These are phyloP conservation scores for Orussus abietinus DNA, from an alignment of 1,140 invertebrate genomes.

Conservation along the genomic window DNA sequence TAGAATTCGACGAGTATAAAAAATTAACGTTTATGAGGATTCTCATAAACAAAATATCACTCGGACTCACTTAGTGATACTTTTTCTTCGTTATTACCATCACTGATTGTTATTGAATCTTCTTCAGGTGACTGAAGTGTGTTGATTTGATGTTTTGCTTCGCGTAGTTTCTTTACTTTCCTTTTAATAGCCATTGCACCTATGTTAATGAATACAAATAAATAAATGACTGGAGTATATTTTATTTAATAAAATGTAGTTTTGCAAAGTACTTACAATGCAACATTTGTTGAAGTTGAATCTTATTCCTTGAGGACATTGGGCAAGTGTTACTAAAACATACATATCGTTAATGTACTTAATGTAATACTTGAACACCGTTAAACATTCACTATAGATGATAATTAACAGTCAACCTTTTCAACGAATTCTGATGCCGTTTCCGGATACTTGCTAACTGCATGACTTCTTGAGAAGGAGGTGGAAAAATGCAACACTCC, in stretches of 20 bases:
- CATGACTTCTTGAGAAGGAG: constrained; percentile 29
- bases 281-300: constrained; percentile 29
- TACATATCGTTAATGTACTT: constrained; percentile 10
- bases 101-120: too few species aligned
- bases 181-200: constrained; percentile 35
- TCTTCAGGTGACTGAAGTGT: too few species aligned
- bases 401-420: constrained; percentile 18
- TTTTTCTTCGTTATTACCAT: too few species aligned
- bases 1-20: too few species aligned
- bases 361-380: constrained; percentile 1
- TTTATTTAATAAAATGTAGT: constrained; percentile 1
- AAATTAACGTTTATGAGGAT: too few species aligned
- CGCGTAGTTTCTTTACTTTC: constrained; percentile 28
- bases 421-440: constrained; percentile 25
- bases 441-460: constrained; percentile 34
- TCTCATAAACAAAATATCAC: too few species aligned
- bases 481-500: constrained; percentile 34
- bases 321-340: constrained; percentile 1
- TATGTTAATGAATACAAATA: constrained; percentile 21
- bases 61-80: too few species aligned
- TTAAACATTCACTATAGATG: too few species aligned
- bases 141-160: constrained; percentile 22
- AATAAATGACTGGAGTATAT: constrained; percentile 7
- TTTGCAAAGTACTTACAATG: constrained; percentile 23
- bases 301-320: constrained; percentile 13